Evolutionary conservation across 2,113 vertebrate genomes (phyloP), one percentile per base, ranked within the genome.

Genomic region (Haliaeetus leucogaster): DNA sequence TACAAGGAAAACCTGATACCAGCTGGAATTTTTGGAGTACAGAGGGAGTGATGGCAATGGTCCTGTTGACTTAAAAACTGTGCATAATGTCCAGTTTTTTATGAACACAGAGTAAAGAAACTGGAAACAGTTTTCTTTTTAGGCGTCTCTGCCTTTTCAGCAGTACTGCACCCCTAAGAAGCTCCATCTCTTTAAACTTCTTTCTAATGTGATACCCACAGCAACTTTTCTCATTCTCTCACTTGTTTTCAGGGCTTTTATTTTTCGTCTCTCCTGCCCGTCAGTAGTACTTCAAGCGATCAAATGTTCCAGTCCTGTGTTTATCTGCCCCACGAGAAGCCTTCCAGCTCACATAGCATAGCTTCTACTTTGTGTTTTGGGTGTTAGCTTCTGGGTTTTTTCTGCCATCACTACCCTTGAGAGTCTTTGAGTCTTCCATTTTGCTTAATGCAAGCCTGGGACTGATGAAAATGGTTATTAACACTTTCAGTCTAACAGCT

Each of bases 1-100:
- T 97, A 93, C 94, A 96, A 94, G 94, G 84, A 96, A 95, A 97
- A 95, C 84, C 59, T 94, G 89, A 95, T 97, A 95, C 30, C 92
- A 91, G 92, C 85, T 95, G 96, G 92, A 96, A 93, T 94, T 95
- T 97, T 72, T 93, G 82, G 74, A 95, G 87, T 61, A 85, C 87
- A 90, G 87, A 87, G 81, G 43, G 66, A 91, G 78, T 2, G 17
- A 79, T 61, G 74, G 84, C 87, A 91, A 36, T 76, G 72, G 71
- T 95, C 40, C 81, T 76, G 70, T 56, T 85, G 84, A 88, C 74
- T 90, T 91, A 22, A 94, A 94, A 96, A 85, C 55, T 76, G 17
- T 58, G 73, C 56, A 32, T 43, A 65, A 65, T 40, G 61, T 82
- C 62, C 68, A 78, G 40, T 0, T 5, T 63, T 86, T 93, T 84